These are phyloP conservation scores for Poeciliopsis retropinna DNA, from an alignment of 2,113 vertebrate species.

Conservation along the genomic window DNA sequence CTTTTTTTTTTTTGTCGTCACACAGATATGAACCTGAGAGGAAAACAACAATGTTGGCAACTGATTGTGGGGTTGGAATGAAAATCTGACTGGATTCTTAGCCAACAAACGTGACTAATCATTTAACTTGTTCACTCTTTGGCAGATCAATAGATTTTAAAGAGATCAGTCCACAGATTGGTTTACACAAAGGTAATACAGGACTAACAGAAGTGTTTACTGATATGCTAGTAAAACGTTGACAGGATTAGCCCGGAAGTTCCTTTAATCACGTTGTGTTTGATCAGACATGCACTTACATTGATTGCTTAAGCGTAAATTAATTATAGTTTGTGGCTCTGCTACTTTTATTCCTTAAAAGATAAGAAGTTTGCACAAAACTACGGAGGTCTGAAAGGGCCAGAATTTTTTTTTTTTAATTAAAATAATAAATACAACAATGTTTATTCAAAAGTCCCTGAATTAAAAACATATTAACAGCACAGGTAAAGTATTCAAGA, in stretches of 20 bases:
- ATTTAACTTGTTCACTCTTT: conserved; percentile 27
- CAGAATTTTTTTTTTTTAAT: no score
- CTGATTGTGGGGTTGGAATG: conserved; percentile 36
- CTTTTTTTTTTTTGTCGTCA: not conserved
- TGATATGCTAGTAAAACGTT: conserved; percentile 9
- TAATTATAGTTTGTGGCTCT: no score
- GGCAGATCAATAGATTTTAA: conserved; percentile 52
- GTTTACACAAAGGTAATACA: not conserved
- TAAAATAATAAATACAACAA: no score
- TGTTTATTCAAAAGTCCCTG: no score
- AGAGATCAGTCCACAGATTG: conserved; percentile 19
- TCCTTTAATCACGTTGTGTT: conserved; percentile 21
- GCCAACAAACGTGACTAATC: conserved; percentile 53
- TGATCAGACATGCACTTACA: no score
- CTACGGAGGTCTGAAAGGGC: no score
- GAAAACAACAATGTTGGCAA: conserved; percentile 48
- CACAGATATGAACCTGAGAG: conserved; percentile 16
- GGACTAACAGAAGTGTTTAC: conserved; percentile 16
- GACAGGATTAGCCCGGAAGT: conserved; percentile 37
- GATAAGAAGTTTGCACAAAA: no score
- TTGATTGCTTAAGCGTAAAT: no score
- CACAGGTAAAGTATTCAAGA: no score
- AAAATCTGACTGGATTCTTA: conserved; percentile 46
- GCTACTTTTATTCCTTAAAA: no score
- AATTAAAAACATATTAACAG: no score